Base-by-base conservation (phyloP, 2,888 invertebrate genomes). In the Saturnia japonica region DNA sequence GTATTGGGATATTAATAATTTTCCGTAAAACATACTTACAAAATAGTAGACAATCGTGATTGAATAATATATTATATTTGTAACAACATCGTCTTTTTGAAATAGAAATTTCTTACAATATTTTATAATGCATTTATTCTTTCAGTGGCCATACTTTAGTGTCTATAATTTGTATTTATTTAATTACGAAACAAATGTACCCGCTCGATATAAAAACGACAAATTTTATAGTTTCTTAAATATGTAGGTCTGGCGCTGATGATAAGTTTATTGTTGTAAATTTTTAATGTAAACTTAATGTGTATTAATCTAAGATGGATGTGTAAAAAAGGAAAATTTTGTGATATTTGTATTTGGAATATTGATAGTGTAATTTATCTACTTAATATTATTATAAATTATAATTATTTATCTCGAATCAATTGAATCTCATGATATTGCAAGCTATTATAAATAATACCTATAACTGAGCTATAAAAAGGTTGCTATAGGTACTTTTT, bases 261-360 rank as follows among this genome's bases (percentile, higher is more conserved):
- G 83, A 86, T 74, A 73, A 70, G 67, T 74, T 72, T 83, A 82
- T 74, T 83, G 80, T 80, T 90, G 88, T 91, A 91, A 87, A 89
- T 88, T 86, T 72, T 73, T 71, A 82, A 80, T 87, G 78, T 85
- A 85, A 86, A 90, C 85, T 89, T 88, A 90, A 88, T 91, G 91
- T 91, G 85, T 91, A 91, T 82, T 87, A 85, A 75, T 80, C 76
- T 91, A 89, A 90, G 88, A 84, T 87, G 81, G 90, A 90, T 89
- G 83, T 93, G 90, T 93, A 93, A 92, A 92, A 87, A 91, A 87
- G 93, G 91, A 86, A 91, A 93, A 93, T 93, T 91, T 92, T 93
- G 94, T 94, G 94, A 94, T 94, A 94, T 93, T 94, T 94, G 94
- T 94, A 94, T 91, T 88, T 94, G 94, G 94, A 94, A 94, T 94